These are phyloP conservation scores for Agonopterix heracliana DNA, from an alignment of 2,888 invertebrate genomes.

Conservation along the genomic window DNA sequence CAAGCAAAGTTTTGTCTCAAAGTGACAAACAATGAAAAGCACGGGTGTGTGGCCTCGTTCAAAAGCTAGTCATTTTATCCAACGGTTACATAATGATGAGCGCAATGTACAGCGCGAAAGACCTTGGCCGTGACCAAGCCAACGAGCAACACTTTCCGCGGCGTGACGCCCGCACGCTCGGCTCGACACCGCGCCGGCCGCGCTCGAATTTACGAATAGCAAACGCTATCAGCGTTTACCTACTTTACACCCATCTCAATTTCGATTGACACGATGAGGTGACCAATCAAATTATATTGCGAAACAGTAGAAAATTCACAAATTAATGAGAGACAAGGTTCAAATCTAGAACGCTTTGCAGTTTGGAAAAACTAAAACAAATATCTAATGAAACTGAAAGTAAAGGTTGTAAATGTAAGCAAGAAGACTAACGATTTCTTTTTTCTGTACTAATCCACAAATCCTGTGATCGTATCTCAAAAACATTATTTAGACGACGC, in stretches of 20 bases:
- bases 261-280: too few species aligned
- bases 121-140: slow-evolving; percentile 72
- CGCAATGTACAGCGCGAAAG: slow-evolving; percentile 41
- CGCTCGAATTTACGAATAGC: slow-evolving; percentile 38
- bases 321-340: too few species aligned
- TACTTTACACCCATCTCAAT: not conserved
- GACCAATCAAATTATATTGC: too few species aligned
- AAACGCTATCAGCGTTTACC: slow-evolving; percentile 32
- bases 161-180: slow-evolving; percentile 18
- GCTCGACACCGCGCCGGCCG: slow-evolving; percentile 30
- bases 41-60: too few species aligned
- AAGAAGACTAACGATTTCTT: not conserved
- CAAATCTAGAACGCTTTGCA: too few species aligned
- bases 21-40: too few species aligned
- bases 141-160: slow-evolving; percentile 52
- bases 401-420: too few species aligned
- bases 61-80: slow-evolving; percentile 26
- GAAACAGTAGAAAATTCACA: too few species aligned
- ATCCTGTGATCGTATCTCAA: not conserved
- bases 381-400: too few species aligned
- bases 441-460: not conserved
- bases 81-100: slow-evolving; percentile 55
- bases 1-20: not conserved
- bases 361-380: too few species aligned
- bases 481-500: too few species aligned